phyloP scores from a whole-genome alignment of 2,797 vertebrate genomes.

The Bucorvus abyssinicus region DNA sequence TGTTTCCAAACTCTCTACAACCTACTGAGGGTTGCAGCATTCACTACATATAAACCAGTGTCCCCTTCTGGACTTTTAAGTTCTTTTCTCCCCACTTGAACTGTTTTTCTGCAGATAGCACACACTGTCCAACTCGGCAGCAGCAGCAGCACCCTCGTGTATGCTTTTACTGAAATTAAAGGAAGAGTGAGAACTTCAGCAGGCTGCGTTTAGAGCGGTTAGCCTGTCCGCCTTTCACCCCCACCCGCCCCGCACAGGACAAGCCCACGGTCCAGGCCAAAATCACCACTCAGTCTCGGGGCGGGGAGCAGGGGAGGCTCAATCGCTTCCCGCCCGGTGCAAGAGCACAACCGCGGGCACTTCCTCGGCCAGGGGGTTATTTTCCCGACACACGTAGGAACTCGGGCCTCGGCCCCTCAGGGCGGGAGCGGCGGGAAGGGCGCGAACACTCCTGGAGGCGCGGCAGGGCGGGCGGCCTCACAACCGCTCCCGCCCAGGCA shows the following conservation, averaged over 20 bases:
- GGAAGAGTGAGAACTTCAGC: too few species aligned
- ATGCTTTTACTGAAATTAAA: too few species aligned
- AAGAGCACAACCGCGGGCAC: rapidly evolving
- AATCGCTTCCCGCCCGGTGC: rapidly evolving
- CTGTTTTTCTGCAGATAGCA: rapidly evolving
- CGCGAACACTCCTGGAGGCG: not conserved
- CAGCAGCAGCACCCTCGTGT: not conserved
- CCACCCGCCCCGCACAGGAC: not conserved
- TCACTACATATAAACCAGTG: not conserved
- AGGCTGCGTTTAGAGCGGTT: rapidly evolving
- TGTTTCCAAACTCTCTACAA: not conserved
- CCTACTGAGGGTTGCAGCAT: not conserved
- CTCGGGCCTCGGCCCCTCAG: not conserved
- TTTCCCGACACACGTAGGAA: rapidly evolving
- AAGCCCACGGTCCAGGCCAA: not conserved
- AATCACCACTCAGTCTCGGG: rapidly evolving
- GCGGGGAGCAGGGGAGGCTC: rapidly evolving
- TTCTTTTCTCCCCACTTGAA: not conserved
- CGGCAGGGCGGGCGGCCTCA: not conserved
- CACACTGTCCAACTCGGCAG: rapidly evolving
- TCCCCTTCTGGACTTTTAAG: not conserved
- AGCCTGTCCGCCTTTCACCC: not conserved
- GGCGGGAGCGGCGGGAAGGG: not conserved
- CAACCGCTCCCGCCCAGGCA: not conserved
- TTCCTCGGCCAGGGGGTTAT: rapidly evolving